Evolutionary conservation across 2,888 invertebrate genomes (phyloP), one percentile per base, ranked within the genome.

Genomic region (Drosophila rubida): DNA sequence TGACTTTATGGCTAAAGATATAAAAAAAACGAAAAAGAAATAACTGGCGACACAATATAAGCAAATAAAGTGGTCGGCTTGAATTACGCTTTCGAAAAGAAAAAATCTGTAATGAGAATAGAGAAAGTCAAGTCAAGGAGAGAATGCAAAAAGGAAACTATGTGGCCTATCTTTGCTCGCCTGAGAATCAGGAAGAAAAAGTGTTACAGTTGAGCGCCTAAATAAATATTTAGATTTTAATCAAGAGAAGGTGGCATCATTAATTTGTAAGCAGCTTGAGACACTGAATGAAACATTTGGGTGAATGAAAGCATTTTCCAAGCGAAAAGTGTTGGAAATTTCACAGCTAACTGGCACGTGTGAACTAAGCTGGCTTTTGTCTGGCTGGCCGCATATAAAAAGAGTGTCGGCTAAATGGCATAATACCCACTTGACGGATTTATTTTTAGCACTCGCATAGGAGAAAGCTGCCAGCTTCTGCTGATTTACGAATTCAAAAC

Each of bases 331-430:
- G 35, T 13, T 13, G 13, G 19, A 25, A 46, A 37, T 45, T 30
- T 23, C 27, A 9, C 14, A 54, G 9, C 8, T 61, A 39, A 25
- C 22, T 54, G 39, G 54, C 14, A 53, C 53, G 60, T 46, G 54
- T 61, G 60, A 61, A 54, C 22, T 37, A 27, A 37, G 25, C 16
- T 32, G 22, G 27, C 30, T 58, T 41, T 58, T 58, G 30, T 32
- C 4, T 55, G 11, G 4, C 9, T 9, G 13, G n/a, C n/a, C n/a
- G n/a, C n/a, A n/a, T n/a, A n/a, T 42, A 19, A 11, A n/a, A 2
- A n/a, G 30, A 54, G 41, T 14, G 22, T 5, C 32, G 19, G 14
- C 44, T 45, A 30, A 32, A 22, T 49, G 19, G 32, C 35, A 35
- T 25, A 19, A 45, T 55, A 25, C 35, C 19, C 22, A 19, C 57